phyloP scores from a whole-genome alignment of 2,113 vertebrate genomes.

The Phylloscopus whistleri region DNA sequence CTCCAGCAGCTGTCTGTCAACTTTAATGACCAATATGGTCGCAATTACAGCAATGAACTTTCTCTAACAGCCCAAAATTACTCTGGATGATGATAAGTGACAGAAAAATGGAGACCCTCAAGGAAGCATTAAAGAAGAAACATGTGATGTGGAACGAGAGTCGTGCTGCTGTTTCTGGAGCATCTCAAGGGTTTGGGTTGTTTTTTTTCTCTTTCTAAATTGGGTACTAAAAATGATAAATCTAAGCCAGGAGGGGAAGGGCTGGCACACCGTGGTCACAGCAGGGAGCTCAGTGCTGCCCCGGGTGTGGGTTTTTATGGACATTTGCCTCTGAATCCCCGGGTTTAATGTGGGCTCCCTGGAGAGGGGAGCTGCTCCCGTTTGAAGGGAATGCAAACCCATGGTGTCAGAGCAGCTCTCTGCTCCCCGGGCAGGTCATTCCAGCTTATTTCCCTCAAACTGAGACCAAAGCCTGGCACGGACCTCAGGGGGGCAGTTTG shows the following conservation, averaged over 20 bases:
- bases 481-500: background rate
- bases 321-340: accelerated
- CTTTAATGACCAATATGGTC: conserved; percentile 71
- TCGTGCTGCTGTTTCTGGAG: background rate
- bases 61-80: conserved; percentile 67
- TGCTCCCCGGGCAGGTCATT: conserved; percentile 13
- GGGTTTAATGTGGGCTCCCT: background rate
- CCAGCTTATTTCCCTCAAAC: background rate
- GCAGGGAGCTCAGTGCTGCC: background rate
- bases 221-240: background rate
- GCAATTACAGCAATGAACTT: conserved; percentile 71
- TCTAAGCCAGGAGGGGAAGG: background rate
- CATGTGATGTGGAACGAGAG: background rate
- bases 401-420: background rate
- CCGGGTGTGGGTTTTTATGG: background rate
- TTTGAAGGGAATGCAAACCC: background rate
- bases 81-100: conserved; percentile 66
- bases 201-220: background rate
- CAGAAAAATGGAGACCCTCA: conserved; percentile 64
- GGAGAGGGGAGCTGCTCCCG: background rate
- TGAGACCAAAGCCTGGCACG: background rate
- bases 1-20: conserved; percentile 66
- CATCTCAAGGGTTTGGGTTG: background rate
- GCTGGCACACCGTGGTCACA: background rate
- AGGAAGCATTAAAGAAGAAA: conserved; percentile 47